Conservation (phyloP, 2,888 invertebrate genomes). For the Chrysolina americana region DNA sequence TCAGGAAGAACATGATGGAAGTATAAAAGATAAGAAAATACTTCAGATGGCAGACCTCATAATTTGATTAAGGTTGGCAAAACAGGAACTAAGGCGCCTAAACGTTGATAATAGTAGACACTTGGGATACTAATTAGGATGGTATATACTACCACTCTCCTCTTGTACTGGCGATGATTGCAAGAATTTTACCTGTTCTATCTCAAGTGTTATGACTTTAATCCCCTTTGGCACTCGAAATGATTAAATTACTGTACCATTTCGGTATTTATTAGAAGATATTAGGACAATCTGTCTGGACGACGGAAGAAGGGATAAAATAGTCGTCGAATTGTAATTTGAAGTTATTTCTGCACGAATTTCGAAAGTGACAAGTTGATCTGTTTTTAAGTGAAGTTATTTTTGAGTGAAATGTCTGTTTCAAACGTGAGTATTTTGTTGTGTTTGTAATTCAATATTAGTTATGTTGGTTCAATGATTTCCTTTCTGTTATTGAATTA, state of each 20-base stretch:
- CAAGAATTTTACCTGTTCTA: slow-evolving; percentile 9
- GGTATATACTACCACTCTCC: neutral
- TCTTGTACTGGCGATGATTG: neutral
- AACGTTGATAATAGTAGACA: slow-evolving; percentile 10
- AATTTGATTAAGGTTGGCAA: neutral
- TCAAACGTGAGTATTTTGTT: slow-evolving; percentile 7
- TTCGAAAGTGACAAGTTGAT: slow-evolving; percentile 27
- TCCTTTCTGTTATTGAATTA: too few relatives aligned
- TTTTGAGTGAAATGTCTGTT: neutral
- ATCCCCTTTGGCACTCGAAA: slow-evolving; percentile 8
- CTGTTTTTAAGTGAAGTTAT: slow-evolving; percentile 11
- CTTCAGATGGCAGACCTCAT: neutral
- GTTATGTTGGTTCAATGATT: too few relatives aligned
- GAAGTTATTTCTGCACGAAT: slow-evolving; percentile 10
- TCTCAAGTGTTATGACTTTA: slow-evolving; percentile 12
- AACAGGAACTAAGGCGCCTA: neutral
- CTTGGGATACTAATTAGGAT: neutral
- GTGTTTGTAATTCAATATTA: neutral
- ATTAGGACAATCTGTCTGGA: slow-evolving; percentile 18
- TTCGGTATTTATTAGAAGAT: slow-evolving; percentile 8
- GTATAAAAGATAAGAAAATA: neutral
- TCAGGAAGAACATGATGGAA: neutral
- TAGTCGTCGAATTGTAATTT: slow-evolving; percentile 2
- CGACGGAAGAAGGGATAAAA: slow-evolving; percentile 16
- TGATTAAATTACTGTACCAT: slow-evolving; percentile 19